Conservation (phyloP, 2,797 vertebrate species). For the Fundulus diaphanus region DNA sequence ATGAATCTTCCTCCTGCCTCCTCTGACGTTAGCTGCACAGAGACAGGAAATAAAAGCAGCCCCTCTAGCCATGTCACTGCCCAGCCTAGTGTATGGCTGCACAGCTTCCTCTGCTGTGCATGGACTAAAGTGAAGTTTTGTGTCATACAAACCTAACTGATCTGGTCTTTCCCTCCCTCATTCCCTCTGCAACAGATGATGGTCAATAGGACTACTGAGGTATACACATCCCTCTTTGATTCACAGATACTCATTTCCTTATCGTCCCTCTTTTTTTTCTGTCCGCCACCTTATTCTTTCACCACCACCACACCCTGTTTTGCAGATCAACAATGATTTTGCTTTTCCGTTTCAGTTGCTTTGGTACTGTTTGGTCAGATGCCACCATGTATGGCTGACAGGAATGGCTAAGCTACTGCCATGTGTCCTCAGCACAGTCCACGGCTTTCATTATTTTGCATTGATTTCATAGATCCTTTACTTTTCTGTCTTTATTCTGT, state of each 20-base stretch:
- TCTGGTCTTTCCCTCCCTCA: slow-evolving; percentile 85
- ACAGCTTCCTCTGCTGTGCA: slow-evolving; percentile 15
- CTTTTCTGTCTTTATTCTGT: slow-evolving; percentile 12
- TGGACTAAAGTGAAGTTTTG: slow-evolving; percentile 2
- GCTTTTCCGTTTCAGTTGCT: slow-evolving; percentile 26
- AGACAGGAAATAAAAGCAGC: not conserved
- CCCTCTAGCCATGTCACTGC: slow-evolving; percentile 44
- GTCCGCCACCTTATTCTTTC: slow-evolving; percentile 13
- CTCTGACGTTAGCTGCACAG: not conserved
- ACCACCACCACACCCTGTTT: slow-evolving; percentile 47
- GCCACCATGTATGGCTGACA: slow-evolving; percentile 59
- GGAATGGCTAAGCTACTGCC: slow-evolving; percentile 34
- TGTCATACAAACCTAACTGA: slow-evolving; percentile 72
- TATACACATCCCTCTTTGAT: slow-evolving; percentile 80
- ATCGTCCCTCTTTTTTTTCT: slow-evolving; percentile 26
- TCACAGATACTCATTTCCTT: slow-evolving; percentile 46
- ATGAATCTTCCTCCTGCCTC: not conserved
- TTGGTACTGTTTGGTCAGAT: slow-evolving; percentile 17
- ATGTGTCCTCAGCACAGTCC: slow-evolving; percentile 19
- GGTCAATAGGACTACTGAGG: slow-evolving; percentile 99
- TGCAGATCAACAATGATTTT: slow-evolving; percentile 3
- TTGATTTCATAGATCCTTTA: not conserved
- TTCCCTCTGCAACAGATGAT: slow-evolving; percentile 96
- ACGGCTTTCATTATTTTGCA: not conserved
- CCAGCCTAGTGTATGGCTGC: slow-evolving; percentile 18